phyloP scores from a whole-genome alignment of 35 echinoderm and acorn worm species.

The Ophioderma brevispina region DNA sequence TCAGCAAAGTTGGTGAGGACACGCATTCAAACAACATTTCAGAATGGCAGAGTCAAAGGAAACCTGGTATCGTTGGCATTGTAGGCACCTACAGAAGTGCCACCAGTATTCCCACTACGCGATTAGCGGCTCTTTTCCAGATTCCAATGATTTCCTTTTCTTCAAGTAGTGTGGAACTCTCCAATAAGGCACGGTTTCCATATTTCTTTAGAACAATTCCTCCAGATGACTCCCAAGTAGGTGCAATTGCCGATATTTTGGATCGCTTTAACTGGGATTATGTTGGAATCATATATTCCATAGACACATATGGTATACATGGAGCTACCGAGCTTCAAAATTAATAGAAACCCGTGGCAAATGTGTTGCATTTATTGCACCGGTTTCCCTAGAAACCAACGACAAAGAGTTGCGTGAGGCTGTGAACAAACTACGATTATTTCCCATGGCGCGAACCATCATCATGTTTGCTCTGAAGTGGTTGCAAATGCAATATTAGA shows the following conservation, averaged over 20 bases:
- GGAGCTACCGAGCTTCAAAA: neutral
- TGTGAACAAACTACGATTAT: neutral
- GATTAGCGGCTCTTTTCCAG: neutral
- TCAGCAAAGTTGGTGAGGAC: too few relatives aligned
- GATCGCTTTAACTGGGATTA: constrained; percentile 38
- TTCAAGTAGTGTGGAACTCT: constrained; percentile 8
- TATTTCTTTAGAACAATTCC: constrained; percentile 23
- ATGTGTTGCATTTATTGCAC: constrained; percentile 13
- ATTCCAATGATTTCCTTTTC: neutral
- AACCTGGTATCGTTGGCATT: constrained; percentile 10
- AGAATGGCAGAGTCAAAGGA: neutral
- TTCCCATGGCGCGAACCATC: neutral
- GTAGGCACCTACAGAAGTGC: constrained; percentile 35
- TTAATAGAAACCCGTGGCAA: neutral
- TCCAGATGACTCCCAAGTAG: constrained; percentile 17
- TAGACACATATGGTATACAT: constrained; percentile 22
- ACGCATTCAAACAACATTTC: neutral
- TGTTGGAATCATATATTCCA: constrained; percentile 12
- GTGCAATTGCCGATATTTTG: constrained; percentile 32
- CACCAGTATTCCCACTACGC: constrained; percentile 26
- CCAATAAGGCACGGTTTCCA: neutral
- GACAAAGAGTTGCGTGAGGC: neutral
- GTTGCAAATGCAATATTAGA: neutral
- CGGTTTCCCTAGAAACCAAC: neutral
- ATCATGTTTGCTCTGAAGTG: neutral